These are phyloP conservation scores for Litocranius walleri DNA, from an alignment of 2,113 vertebrate species.

Conservation along the genomic window DNA sequence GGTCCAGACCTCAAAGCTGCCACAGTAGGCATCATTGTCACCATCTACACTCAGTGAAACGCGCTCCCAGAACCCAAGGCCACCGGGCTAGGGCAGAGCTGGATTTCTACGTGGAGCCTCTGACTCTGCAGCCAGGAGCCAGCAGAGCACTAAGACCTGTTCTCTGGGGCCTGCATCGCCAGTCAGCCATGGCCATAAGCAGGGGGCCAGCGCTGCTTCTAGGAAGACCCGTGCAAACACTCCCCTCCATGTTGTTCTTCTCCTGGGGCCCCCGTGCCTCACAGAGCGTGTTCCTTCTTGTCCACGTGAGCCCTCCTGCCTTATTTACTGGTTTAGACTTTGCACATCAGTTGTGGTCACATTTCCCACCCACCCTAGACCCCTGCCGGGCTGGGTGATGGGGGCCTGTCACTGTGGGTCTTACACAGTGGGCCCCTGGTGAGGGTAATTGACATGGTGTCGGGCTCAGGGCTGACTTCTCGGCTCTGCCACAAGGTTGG, in stretches of 20 bases:
- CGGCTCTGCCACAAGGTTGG: fast-evolving
- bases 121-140: neutral
- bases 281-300: neutral
- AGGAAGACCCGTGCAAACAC: neutral
- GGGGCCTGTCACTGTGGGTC: neutral
- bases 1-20: neutral
- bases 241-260: neutral
- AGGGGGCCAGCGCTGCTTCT: neutral
- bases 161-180: neutral
- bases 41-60: neutral
- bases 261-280: neutral
- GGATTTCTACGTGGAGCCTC: neutral
- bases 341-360: fast-evolving
- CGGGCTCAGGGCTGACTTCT: neutral
- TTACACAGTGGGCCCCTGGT: neutral
- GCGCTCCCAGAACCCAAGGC: neutral
- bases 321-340: neutral
- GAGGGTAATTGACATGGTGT: neutral
- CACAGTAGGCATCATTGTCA: fast-evolving
- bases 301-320: neutral
- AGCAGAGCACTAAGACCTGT: fast-evolving
- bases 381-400: fast-evolving
- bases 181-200: no score
- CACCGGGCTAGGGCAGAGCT: neutral
- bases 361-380: fast-evolving